Evolutionary conservation across 2,797 vertebrate genomes (phyloP).

Genomic region (Semaprochilodus insignis): DNA sequence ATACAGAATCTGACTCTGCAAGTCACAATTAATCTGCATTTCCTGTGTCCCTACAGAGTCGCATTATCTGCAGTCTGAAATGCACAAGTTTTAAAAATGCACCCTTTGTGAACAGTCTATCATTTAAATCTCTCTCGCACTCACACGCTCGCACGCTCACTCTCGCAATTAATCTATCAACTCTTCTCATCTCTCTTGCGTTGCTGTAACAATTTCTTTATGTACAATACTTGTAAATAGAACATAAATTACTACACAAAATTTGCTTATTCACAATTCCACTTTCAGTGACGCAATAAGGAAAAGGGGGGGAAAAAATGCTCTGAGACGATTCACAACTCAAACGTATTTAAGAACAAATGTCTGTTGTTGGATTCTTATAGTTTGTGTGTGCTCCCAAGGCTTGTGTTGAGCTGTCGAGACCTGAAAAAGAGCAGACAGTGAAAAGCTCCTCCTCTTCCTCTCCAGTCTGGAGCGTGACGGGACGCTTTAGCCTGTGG

Average conservation of each 20-base stretch:
- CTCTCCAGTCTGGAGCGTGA: slow-evolving; percentile 49
- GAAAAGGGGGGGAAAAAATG: slow-evolving; percentile 62
- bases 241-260: slow-evolving; percentile 88
- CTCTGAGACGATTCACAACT: slow-evolving; percentile 67
- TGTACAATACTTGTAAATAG: slow-evolving; percentile 86
- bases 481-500: slow-evolving; percentile 46
- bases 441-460: slow-evolving; percentile 51
- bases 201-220: slow-evolving; percentile 77
- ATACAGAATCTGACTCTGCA: slow-evolving; percentile 39
- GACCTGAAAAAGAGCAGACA: slow-evolving; percentile 64
- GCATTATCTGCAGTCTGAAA: slow-evolving; percentile 60
- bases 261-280: slow-evolving; percentile 83
- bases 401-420: slow-evolving; percentile 65
- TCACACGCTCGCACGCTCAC: slow-evolving; percentile 72
- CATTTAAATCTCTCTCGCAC: slow-evolving; percentile 50
- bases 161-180: slow-evolving; percentile 66
- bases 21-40: slow-evolving; percentile 20
- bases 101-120: slow-evolving; percentile 43
- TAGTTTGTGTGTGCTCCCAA: slow-evolving; percentile 73
- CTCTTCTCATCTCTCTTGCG: slow-evolving; percentile 44
- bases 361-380: slow-evolving; percentile 70
- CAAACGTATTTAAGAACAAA: slow-evolving; percentile 60
- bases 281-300: slow-evolving; percentile 73
- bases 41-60: slow-evolving; percentile 20
- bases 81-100: slow-evolving; percentile 61